Evolutionary conservation across 2,113 vertebrate species (phyloP), one percentile per base, ranked within the genome.

Genomic region (Setophaga petechia): DNA sequence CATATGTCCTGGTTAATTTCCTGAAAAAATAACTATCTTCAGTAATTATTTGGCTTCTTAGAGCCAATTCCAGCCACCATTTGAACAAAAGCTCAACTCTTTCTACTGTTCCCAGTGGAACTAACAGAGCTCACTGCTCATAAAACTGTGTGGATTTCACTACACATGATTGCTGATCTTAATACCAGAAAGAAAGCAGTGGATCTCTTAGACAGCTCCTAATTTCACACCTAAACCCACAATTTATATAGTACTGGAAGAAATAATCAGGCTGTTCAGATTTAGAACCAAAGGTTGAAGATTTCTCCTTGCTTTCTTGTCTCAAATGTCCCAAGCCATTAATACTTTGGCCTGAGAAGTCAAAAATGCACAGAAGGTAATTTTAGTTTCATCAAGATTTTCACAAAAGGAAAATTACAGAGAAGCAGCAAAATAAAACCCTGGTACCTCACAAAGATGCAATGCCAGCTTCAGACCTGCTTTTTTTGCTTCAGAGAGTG

Each of bases 381-480:
- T 84, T 87, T 90, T 37, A 77, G 47, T 66, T 86, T 52, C 44
- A 77, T 31, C 7, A 1, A 77, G 37, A 37, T 37, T 65, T 79
- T 94, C 49, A 59, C 69, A 33, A 77, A 73, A 78, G 7, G 1
- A 8, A 2, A 71, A 31, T 37, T 81, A 63, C 14, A 68, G 52
- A 58, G 55, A 76, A 79, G 18, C 7, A 92, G 15, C 10, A 68
- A 67, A 63, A 46, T 23, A 14, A 54, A 23, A 12, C 22, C 74
- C n/a, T 24, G 39, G 92, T 98, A 99, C 99, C 98, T 99, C 99
- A 84, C 99, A 98, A 84, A 99, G 98, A 93, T 99, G 99, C 89
- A 99, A 90, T 2, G 99, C 98, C 95, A 99, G 93, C 97, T 99
- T 99, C 49, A 99, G 97, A 62, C 99, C 99, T 84, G 97, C 96